These are phyloP conservation scores for Rhizoglyphus robini DNA, from an alignment of 1,140 invertebrate species.

Conservation along the genomic window DNA sequence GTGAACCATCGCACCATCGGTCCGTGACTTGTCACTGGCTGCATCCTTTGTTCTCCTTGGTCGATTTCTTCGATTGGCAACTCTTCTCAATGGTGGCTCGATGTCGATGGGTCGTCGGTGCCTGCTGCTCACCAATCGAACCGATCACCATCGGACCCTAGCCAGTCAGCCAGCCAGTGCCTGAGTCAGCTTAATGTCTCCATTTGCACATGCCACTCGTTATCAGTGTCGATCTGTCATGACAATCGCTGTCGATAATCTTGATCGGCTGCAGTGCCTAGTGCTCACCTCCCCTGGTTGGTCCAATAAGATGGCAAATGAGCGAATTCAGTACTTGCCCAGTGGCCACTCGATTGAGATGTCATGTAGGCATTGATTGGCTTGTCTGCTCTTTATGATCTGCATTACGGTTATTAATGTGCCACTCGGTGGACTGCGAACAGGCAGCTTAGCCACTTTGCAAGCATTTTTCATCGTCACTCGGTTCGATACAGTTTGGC, in stretches of 20 bases:
- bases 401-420: background rate
- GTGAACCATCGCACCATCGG: background rate
- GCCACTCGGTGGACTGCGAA: background rate
- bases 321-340: background rate
- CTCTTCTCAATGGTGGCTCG: too few species aligned
- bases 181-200: background rate
- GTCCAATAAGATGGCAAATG: too few species aligned
- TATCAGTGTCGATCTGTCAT: slow-evolving; percentile 3
- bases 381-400: background rate
- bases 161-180: background rate
- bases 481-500: background rate
- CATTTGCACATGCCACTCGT: background rate
- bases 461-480: slow-evolving; percentile 8
- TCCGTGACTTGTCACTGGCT: background rate
- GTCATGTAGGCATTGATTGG: background rate
- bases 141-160: too few species aligned
- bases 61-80: slow-evolving; percentile 14
- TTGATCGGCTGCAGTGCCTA: background rate
- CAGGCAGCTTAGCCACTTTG: background rate
- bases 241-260: background rate
- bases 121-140: too few species aligned
- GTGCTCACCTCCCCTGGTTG: background rate
- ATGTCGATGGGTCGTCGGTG: too few species aligned
- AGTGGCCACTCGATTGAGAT: slow-evolving; percentile 3
- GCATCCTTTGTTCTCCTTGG: background rate